Conservation (phyloP, 2,113 vertebrate species). For the Eptatretus burgeri region DNA sequence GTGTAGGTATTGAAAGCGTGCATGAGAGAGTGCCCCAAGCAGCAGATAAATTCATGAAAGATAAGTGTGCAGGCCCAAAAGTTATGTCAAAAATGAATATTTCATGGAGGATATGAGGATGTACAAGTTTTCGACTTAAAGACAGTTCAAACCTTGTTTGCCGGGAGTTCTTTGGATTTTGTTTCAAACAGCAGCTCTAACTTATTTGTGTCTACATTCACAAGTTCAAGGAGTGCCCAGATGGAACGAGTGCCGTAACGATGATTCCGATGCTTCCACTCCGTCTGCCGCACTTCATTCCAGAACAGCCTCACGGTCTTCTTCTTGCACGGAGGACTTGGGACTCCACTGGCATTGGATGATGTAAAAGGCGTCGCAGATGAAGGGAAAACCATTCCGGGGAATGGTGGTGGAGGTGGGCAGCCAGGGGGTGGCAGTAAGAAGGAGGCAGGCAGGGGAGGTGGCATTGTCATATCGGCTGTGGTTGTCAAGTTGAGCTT, state of each 20-base stretch:
- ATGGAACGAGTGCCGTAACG: slow-evolving; percentile 54
- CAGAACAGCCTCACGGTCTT: slow-evolving; percentile 95
- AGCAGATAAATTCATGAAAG: slow-evolving; percentile 11
- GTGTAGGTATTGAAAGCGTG: too few relatives aligned
- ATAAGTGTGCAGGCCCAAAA: background rate
- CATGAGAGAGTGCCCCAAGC: background rate
- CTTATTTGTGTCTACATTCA: slow-evolving; percentile 73
- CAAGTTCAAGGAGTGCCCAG: slow-evolving; percentile 77
- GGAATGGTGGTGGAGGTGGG: slow-evolving; percentile 16
- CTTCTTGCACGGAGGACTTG: slow-evolving; percentile 30
- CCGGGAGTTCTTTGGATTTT: slow-evolving; percentile 80
- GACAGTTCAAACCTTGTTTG: slow-evolving; percentile 46
- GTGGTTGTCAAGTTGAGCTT: slow-evolving; percentile 30
- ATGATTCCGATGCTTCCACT: slow-evolving; percentile 57
- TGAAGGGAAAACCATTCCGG: slow-evolving; percentile 22
- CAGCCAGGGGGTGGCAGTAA: slow-evolving; percentile 29
- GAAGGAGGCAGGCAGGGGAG: slow-evolving; percentile 25
- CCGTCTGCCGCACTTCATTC: slow-evolving; percentile 67
- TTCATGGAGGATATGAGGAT: too few relatives aligned
- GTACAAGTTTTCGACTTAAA: background rate
- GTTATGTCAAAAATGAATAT: too few relatives aligned
- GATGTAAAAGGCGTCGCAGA: too few relatives aligned
- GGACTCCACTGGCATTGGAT: too few relatives aligned
- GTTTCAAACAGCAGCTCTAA: slow-evolving; percentile 92
- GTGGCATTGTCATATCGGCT: slow-evolving; percentile 29